A percentile compares a stretch with the other conserved stretches of the same genome.
Conservation (phyloP, 2,888 invertebrate genomes). For the Cylindroiulus punctatus region DNA sequence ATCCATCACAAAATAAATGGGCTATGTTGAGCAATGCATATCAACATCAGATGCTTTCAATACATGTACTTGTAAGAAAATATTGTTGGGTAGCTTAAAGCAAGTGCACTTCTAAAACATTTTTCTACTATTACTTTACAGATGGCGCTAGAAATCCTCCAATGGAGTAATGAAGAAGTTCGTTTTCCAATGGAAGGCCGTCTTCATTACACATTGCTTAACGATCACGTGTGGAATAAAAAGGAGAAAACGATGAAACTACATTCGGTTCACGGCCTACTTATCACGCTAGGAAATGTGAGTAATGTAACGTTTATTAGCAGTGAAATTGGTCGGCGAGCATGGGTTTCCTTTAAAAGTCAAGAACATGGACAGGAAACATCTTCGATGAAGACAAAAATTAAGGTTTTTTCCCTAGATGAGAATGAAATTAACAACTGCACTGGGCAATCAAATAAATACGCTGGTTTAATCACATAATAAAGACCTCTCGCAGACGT, state of each 20-base stretch:
- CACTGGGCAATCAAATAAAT: not conserved
- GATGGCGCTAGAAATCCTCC: slow-evolving; percentile 91
- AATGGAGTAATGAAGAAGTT: slow-evolving; percentile 90
- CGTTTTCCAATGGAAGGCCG: slow-evolving; percentile 91
- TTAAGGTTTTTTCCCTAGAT: not conserved
- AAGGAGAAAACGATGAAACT: slow-evolving; percentile 77
- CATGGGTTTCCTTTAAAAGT: not conserved
- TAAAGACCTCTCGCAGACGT: not conserved
- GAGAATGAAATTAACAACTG: not conserved
- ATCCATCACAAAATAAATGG: too few species aligned
- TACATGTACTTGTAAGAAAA: too few species aligned
- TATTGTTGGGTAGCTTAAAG: too few species aligned
- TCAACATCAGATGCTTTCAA: too few species aligned
- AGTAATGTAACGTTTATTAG: slow-evolving; percentile 48
- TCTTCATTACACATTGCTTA: slow-evolving; percentile 86
- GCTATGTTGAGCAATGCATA: too few species aligned
- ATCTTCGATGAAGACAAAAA: not conserved
- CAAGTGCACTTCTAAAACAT: not conserved
- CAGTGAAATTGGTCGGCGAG: not conserved
- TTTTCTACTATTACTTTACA: slow-evolving; percentile 61
- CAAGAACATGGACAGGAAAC: not conserved
- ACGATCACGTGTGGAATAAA: slow-evolving; percentile 77
- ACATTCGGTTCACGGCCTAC: slow-evolving; percentile 85
- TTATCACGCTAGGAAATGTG: slow-evolving; percentile 93
- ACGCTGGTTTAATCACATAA: not conserved